Evolutionary conservation across 2,113 vertebrate species (phyloP).

Genomic region (Syngnathus floridae): DNA sequence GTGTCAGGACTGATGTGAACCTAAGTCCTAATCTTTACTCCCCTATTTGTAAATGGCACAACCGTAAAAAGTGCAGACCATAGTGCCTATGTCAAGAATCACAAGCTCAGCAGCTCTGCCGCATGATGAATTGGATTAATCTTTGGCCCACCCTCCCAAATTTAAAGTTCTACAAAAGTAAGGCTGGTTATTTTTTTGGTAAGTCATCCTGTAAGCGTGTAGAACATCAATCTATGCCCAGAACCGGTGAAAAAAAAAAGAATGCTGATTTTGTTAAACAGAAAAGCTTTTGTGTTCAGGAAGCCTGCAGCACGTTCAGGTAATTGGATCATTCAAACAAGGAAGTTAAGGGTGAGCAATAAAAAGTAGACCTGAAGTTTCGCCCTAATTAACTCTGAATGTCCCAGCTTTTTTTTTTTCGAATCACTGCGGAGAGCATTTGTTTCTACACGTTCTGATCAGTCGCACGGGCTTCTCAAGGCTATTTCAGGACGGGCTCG

Average conservation of each 20-base stretch:
- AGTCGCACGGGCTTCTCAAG: conserved; percentile 11
- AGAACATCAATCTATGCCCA: not conserved
- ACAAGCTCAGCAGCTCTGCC: not conserved
- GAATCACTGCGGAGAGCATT: not conserved
- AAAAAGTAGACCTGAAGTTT: not conserved
- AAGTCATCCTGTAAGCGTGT: not conserved
- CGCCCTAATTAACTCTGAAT: not conserved
- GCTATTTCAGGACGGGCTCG: conserved; percentile 50
- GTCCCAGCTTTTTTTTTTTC: not conserved
- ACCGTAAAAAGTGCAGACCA: not conserved
- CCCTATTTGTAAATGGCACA: not conserved
- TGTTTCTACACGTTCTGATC: conserved; percentile 7
- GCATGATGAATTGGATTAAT: conserved; percentile 1
- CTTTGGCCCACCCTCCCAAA: not conserved
- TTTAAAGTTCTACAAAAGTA: conserved; percentile 1
- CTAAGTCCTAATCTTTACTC: not conserved
- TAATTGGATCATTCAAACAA: conserved; percentile 10
- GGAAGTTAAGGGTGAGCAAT: conserved; percentile 7
- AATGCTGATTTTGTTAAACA: conserved; percentile 1
- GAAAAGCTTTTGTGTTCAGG: not conserved
- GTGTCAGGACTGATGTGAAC: not conserved
- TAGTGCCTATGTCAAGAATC: not conserved
- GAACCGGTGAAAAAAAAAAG: not conserved
- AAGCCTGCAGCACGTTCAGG: conserved; percentile 5
- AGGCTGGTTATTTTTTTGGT: conserved; percentile 2